phyloP scores from a whole-genome alignment of 1,140 invertebrate genomes.

The Formica selysi region DNA sequence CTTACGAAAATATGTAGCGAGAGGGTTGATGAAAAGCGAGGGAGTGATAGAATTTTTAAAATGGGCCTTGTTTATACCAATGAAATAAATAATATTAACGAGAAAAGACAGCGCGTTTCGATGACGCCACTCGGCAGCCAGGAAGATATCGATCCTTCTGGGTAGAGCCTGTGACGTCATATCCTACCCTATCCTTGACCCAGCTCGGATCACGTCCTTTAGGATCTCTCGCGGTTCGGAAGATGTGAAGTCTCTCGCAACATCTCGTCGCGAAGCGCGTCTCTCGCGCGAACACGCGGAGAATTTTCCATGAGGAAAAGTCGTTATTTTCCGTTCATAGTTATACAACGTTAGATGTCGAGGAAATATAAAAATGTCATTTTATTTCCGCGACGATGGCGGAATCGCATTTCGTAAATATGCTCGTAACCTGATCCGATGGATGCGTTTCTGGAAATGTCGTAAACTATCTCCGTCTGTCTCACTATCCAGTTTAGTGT shows the following conservation, averaged over 20 bases:
- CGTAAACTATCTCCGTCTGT: slow-evolving; percentile 24
- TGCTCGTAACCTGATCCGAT: neutral
- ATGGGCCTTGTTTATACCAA: neutral
- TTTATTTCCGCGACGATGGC: slow-evolving; percentile 17
- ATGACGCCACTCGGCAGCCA: slow-evolving; percentile 72
- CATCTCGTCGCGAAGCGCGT: neutral
- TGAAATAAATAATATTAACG: slow-evolving; percentile 28
- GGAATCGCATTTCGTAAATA: slow-evolving; percentile 43
- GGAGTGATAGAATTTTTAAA: neutral
- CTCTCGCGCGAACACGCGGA: neutral
- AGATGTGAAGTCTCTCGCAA: slow-evolving; percentile 26
- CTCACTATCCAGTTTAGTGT: neutral
- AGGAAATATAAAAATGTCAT: slow-evolving; percentile 36
- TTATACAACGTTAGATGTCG: neutral
- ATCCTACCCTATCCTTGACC: slow-evolving; percentile 86
- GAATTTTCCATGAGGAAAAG: neutral
- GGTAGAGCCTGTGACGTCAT: slow-evolving; percentile 82
- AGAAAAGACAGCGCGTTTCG: slow-evolving; percentile 55
- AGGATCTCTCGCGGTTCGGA: slow-evolving; percentile 57
- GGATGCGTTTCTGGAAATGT: neutral
- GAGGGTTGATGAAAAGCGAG: slow-evolving; percentile 1
- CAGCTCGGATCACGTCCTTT: slow-evolving; percentile 75
- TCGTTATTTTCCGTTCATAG: neutral
- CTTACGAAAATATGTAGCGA: neutral
- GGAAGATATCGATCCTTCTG: slow-evolving; percentile 83